Evolutionary conservation across 2,888 invertebrate genomes (phyloP).

Genomic region (Tetragonisca angustula): DNA sequence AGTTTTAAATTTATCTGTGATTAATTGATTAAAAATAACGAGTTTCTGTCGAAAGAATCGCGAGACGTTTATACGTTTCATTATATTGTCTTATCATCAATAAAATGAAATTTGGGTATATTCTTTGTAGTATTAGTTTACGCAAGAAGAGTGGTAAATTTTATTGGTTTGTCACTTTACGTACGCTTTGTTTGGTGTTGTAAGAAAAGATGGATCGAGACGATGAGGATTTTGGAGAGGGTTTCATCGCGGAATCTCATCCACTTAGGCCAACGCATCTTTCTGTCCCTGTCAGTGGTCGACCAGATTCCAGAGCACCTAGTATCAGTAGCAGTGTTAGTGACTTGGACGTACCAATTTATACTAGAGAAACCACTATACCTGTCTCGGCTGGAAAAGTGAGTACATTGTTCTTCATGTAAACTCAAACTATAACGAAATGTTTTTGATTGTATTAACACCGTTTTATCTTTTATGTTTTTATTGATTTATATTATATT

Average conservation of each 20-base stretch:
- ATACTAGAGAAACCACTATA: constrained; percentile 83
- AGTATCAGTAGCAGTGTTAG: constrained; percentile 86
- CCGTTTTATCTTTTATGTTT: neutral
- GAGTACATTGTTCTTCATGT: constrained; percentile 37
- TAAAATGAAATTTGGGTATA: neutral
- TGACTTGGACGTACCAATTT: constrained; percentile 86
- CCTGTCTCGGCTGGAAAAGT: constrained; percentile 78
- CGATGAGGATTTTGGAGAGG: constrained; percentile 84
- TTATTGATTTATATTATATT: neutral
- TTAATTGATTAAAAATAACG: neutral
- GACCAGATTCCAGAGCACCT: constrained; percentile 82
- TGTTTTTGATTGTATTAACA: neutral
- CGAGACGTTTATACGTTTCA: too few species aligned
- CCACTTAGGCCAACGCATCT: constrained; percentile 85
- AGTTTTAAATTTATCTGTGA: neutral
- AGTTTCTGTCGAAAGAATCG: neutral
- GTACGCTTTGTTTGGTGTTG: neutral
- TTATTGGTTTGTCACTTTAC: neutral
- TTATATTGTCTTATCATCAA: too few species aligned
- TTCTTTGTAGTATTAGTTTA: neutral
- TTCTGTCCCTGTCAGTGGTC: constrained; percentile 82
- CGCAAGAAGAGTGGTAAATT: neutral
- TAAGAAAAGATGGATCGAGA: constrained; percentile 78
- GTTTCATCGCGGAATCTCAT: constrained; percentile 86
- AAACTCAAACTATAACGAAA: neutral